phyloP scores from a whole-genome alignment of 2,113 vertebrate genomes.

The Cynopterus brachyotis region DNA sequence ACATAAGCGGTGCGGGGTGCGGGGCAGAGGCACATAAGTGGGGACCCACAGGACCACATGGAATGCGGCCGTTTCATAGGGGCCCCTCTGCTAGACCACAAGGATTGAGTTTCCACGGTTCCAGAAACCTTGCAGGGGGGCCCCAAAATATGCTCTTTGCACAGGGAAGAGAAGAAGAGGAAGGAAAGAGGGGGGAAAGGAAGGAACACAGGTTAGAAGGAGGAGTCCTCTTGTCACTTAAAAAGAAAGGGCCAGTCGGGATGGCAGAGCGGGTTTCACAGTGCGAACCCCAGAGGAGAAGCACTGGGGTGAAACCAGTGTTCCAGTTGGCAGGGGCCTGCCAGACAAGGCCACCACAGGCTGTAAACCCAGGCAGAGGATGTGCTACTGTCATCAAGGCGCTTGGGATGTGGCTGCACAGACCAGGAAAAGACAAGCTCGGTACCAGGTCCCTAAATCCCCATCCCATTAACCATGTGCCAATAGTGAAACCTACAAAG shows the following conservation, averaged over 20 bases:
- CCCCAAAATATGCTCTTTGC: background rate
- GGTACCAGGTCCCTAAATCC: background rate
- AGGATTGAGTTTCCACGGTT: constrained; percentile 53
- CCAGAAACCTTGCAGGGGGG: background rate
- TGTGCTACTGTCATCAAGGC: background rate
- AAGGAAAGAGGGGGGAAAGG: background rate
- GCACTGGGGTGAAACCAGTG: accelerated
- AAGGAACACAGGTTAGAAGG: background rate
- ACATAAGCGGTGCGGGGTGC: background rate
- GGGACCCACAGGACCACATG: background rate
- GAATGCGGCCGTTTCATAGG: constrained; percentile 33
- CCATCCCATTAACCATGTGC: background rate
- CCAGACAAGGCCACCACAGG: background rate
- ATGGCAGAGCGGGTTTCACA: background rate
- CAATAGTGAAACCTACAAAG: background rate
- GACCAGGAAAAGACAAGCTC: background rate
- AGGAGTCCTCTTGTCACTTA: background rate
- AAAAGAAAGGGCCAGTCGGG: background rate
- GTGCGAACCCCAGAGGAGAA: background rate
- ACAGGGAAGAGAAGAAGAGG: background rate
- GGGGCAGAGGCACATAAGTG: background rate
- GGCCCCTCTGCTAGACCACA: constrained; percentile 50
- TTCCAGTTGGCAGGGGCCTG: accelerated
- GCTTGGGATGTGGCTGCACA: background rate
- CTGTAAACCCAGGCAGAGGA: accelerated